Conservation (phyloP, 2,888 invertebrate genomes). For the Eupithecia centaureata region DNA sequence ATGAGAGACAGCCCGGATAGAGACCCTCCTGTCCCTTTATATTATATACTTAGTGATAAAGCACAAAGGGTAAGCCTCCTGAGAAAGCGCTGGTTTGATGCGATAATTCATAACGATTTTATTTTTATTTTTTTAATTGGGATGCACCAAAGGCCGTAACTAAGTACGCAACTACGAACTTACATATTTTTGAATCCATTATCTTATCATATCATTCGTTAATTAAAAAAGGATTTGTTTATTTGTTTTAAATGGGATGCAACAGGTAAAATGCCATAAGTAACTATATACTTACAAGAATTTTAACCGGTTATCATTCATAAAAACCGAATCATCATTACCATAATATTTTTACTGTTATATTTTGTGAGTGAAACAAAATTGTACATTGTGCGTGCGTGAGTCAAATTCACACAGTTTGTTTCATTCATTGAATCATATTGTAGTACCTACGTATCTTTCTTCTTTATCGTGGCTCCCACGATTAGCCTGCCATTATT, state of each 20-base stretch:
- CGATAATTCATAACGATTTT: too few relatives aligned
- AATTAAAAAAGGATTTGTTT: too few relatives aligned
- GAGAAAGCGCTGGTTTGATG: too few relatives aligned
- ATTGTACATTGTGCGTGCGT: neutral
- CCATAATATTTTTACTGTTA: conserved; percentile 1
- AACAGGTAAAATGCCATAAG: neutral
- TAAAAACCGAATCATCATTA: neutral
- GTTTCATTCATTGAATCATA: conserved; percentile 31
- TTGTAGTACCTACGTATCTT: conserved; percentile 4
- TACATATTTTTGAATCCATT: too few relatives aligned
- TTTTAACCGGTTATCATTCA: conserved; percentile 1
- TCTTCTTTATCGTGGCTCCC: conserved; percentile 23
- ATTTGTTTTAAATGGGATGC: neutral
- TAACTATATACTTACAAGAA: neutral
- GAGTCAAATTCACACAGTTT: conserved; percentile 38
- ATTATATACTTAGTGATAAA: too few relatives aligned
- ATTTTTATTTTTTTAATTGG: too few relatives aligned
- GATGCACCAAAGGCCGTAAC: too few relatives aligned
- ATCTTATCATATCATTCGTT: too few relatives aligned
- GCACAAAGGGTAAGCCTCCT: too few relatives aligned
- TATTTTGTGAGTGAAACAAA: conserved; percentile 3
- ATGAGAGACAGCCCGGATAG: too few relatives aligned
- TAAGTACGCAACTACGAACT: too few relatives aligned
- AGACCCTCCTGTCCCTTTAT: too few relatives aligned
- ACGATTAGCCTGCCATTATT: conserved; percentile 28